Conservation (phyloP, 2,888 invertebrate species). For the Nephrocerus scutellatus region DNA sequence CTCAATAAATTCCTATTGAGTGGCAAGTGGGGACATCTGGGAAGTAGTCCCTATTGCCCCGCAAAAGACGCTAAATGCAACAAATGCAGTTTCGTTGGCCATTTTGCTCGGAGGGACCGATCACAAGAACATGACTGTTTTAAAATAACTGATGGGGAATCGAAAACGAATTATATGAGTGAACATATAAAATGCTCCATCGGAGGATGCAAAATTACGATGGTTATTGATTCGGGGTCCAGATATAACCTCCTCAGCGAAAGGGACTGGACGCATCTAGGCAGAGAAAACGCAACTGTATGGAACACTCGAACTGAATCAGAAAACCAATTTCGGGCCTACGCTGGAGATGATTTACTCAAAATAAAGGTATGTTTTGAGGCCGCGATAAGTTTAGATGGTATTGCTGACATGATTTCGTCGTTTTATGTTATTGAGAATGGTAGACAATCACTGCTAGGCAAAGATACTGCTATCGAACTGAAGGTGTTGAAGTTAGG, state of each 20-base stretch:
- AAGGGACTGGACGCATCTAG: constrained; percentile 2
- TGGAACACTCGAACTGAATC: constrained; percentile 9
- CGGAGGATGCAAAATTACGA: constrained; percentile 2
- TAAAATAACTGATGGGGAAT: constrained; percentile 3
- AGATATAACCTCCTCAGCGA: constrained; percentile 10
- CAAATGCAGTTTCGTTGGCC: no score
- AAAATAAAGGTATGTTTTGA: constrained; percentile 6
- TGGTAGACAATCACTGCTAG: constrained; percentile 15
- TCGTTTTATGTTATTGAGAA: constrained; percentile 17
- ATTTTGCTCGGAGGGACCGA: no score
- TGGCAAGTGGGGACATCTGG: no score
- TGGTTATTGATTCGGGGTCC: constrained; percentile 11
- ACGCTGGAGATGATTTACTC: constrained; percentile 9
- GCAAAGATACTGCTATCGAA: constrained; percentile 11
- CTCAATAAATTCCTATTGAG: no score
- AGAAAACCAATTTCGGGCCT: constrained; percentile 11
- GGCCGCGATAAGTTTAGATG: constrained; percentile 6
- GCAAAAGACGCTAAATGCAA: no score
- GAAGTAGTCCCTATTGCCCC: no score
- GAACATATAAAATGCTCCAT: constrained; percentile 6
- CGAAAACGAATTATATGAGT: no score
- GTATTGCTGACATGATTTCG: no score
- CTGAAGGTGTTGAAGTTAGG: constrained; percentile 15
- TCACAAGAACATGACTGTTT: background rate
- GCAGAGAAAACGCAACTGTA: constrained; percentile 2